Evolutionary conservation across 2,888 invertebrate species (phyloP).

Genomic region (Cheilosia soror): DNA sequence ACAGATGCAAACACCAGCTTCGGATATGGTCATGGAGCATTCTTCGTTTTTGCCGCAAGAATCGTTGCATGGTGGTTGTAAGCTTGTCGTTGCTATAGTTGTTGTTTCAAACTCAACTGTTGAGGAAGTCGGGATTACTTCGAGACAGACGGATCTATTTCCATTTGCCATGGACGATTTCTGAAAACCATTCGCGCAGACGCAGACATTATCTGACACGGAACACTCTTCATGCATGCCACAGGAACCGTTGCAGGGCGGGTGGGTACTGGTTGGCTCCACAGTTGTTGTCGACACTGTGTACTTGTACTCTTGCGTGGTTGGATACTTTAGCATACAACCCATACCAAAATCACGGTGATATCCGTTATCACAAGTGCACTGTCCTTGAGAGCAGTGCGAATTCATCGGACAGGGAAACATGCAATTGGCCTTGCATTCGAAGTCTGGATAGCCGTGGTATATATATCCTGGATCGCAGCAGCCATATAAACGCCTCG

Average conservation of each 20-base stretch:
- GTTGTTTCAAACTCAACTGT: conserved; percentile 75
- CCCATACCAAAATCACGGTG: neutral
- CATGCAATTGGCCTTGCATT: conserved; percentile 63
- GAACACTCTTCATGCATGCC: conserved; percentile 36
- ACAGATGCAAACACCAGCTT: conserved; percentile 38
- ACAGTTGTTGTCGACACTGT: conserved; percentile 56
- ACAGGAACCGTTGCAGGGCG: conserved; percentile 37
- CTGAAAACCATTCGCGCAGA: conserved; percentile 43
- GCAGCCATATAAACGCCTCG: conserved; percentile 33
- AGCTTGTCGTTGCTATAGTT: neutral
- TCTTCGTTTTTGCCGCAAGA: conserved; percentile 38
- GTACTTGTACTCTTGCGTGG: conserved; percentile 20
- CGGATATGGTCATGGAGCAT: neutral
- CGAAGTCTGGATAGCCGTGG: neutral
- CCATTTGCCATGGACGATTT: neutral
- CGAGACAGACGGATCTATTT: too few species aligned
- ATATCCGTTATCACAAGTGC: conserved; percentile 69
- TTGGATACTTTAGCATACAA: conserved; percentile 75
- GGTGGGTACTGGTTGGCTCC: neutral
- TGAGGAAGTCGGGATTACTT: conserved; percentile 1
- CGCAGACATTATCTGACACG: neutral
- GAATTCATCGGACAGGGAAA: conserved; percentile 72
- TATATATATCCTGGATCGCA: conserved; percentile 51
- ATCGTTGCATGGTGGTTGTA: conserved; percentile 17
- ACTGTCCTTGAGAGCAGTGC: conserved; percentile 64